Evolutionary conservation across 2,888 invertebrate genomes (phyloP), one percentile per base, ranked within the genome.

Genomic region (Heliconius hortense): DNA sequence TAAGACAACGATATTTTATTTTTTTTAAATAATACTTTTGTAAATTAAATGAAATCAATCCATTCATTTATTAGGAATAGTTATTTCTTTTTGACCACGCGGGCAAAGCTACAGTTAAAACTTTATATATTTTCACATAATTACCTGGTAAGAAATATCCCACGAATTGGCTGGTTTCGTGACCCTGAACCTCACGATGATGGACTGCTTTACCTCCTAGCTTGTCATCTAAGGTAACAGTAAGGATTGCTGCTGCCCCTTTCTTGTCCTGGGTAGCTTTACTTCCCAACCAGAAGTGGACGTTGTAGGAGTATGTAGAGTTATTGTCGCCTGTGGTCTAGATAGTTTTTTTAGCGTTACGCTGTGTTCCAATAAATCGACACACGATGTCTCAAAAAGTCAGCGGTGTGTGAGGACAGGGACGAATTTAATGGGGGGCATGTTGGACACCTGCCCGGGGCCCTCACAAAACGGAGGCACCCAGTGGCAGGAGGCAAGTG

Each of bases 251-350:
- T 0, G 97, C 97, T 0, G 96, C 94, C 0, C 97, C 97, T 79
- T 95, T 95, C 91, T 97, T 96, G 88, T 97, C 97, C 86, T 96
- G 96, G 0, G 96, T 95, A 0, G 97, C 96, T 82, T 97, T 95
- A 69, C 95, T 95, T 35, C 98, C 98, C n/a, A 98, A 93, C 98
- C 98, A 98, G 92, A 97, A 98, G 88, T 98, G 98, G 4, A 97
- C 95, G 86, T 98, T 97, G 95, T 97, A 97, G 13, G 94, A 89
- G 2, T 96, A 90, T 0, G 94, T 87, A 1, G 95, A 95, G 77
- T 93, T 94, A 78, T 94, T 91, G 13, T 90, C 88, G 69, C 96
- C 95, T 83, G 96, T 95, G 0, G 97, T 97, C 97, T 24, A 24
- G 2, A 26, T 26, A 28, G 7, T 1, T 43, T 8, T 26, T 26